phyloP scores from a whole-genome alignment of 2,113 vertebrate species.

The Trochalopteron elliotii region DNA sequence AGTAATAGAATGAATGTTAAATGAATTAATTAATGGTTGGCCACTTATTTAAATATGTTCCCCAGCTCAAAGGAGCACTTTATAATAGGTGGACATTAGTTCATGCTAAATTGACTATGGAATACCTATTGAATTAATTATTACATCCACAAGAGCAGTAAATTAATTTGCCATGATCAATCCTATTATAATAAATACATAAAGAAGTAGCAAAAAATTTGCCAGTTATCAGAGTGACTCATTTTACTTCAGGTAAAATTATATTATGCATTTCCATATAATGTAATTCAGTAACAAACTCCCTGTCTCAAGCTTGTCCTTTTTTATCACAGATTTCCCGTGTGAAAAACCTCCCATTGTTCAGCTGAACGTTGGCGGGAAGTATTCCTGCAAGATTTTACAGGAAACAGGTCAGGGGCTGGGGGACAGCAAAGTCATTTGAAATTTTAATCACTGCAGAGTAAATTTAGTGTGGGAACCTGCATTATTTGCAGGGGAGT shows the following conservation, averaged over 20 bases:
- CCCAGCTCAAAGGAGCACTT: constrained; percentile 61
- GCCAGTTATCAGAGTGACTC: constrained; percentile 34
- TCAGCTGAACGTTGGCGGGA: not conserved
- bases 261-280: not conserved
- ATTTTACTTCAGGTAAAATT: constrained; percentile 63
- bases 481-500: not conserved
- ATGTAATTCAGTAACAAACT: constrained; percentile 11
- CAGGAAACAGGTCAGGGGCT: not conserved
- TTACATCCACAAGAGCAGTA: constrained; percentile 55
- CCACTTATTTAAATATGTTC: constrained; percentile 72
- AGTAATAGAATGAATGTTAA: constrained; percentile 67
- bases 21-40: constrained; percentile 73
- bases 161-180: constrained; percentile 70
- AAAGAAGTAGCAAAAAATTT: constrained; percentile 54
- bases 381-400: not conserved
- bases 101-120: constrained; percentile 67
- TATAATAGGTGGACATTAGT: constrained; percentile 70
- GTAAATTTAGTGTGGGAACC: not conserved
- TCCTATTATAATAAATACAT: constrained; percentile 65
- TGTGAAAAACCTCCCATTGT: not conserved
- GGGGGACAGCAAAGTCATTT: not conserved
- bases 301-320: not conserved
- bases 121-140: constrained; percentile 74
- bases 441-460: not conserved
- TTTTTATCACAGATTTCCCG: not conserved